Base-by-base conservation (phyloP, 2,113 vertebrate genomes). In the Alouatta palliata region DNA sequence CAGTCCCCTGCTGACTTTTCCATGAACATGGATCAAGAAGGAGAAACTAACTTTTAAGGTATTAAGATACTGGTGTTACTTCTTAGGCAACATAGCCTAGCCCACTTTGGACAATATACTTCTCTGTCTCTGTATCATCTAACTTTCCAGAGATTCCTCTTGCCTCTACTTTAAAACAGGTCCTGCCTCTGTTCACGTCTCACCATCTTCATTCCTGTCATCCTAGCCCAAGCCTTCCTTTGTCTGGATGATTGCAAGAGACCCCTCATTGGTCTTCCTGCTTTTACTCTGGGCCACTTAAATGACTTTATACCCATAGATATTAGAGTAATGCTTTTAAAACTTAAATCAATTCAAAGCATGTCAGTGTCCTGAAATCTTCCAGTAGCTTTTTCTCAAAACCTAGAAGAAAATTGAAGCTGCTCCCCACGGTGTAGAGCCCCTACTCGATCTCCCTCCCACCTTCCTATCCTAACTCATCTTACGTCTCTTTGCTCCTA, bases 61-160 rank as follows among this genome's bases (percentile, higher is more conserved):
- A 2, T 12, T 12, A 4, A 17, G 45, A 27, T 1, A 9, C 25
- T 1, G 17, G 32, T 25, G 27, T 17, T 27, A 2, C 8, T 23
- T 47, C 40, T 83, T n/a, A 3, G 1, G 0, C 0, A 3, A 14
- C 0, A 16, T 0, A 35, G 10, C 40, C 3, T 16, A 3, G 6
- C 19, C 4, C 30, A 13, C 8, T 16, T 2, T 19, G 45, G 71
- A 4, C n/a, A 0, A 12, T 8, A 17, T 0, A 0, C 23, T 13
- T 32, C 35, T 56, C 17, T 19, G 6, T 35, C n/a, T 16, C n/a
- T 71, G 16, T 5, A 1, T n/a, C 25, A 7, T 12, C 19, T 21
- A 25, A 0, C 27, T 45, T 8, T 19, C 23, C 17, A 14, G 49
- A 14, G 9, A 2, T 40, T 47, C 64, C 49, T 35, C 2, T 6